These are phyloP conservation scores for Arenaria interpres DNA, from an alignment of 2,113 vertebrate genomes.

Conservation along the genomic window DNA sequence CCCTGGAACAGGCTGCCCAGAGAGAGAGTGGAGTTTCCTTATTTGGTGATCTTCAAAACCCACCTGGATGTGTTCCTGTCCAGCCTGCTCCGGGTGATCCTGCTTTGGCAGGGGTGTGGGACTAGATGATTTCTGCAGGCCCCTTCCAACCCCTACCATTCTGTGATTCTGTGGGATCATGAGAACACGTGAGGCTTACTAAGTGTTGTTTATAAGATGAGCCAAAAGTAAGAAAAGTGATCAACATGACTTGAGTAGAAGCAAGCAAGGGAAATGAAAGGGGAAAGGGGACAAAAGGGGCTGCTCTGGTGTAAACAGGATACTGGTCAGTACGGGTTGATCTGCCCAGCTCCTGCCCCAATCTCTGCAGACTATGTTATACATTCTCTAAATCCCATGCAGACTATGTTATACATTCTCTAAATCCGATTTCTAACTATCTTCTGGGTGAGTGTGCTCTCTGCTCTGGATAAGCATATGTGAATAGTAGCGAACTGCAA, in stretches of 20 bases:
- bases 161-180: too few relatives aligned
- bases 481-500: not conserved
- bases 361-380: not conserved
- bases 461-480: not conserved
- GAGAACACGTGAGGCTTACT: not conserved
- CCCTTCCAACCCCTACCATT: too few relatives aligned
- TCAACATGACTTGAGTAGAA: not conserved
- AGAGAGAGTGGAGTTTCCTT: too few relatives aligned
- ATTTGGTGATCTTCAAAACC: too few relatives aligned
- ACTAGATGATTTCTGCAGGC: too few relatives aligned
- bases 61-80: too few relatives aligned
- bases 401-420: too few relatives aligned
- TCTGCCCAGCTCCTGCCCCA: accelerated
- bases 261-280: not conserved
- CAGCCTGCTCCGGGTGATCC: too few relatives aligned
- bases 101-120: too few relatives aligned
- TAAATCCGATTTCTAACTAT: not conserved
- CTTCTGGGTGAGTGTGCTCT: not conserved
- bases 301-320: not conserved
- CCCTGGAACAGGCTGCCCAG: too few relatives aligned
- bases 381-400: not conserved
- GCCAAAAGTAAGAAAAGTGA: not conserved
- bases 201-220: not conserved
- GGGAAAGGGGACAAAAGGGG: not conserved
- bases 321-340: not conserved